Percentiles rank a stretch among this genome's conserved stretches.
Evolutionary conservation across 2,113 vertebrate genomes (phyloP).

Genomic region (Elephas maximus): DNA sequence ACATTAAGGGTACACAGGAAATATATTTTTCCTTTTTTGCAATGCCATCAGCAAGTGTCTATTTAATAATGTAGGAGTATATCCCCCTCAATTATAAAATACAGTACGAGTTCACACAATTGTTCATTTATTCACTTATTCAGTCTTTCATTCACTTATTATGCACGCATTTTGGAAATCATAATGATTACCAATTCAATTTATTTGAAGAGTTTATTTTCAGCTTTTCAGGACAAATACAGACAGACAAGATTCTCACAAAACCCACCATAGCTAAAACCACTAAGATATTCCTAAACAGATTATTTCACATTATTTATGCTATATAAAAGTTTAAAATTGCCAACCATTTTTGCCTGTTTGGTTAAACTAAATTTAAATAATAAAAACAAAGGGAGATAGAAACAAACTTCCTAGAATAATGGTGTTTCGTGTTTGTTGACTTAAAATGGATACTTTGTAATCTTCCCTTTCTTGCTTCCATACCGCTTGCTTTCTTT

Average conservation of each 20-base stretch:
- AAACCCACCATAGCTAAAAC: background rate
- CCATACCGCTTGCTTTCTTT: constrained; percentile 3
- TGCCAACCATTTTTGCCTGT: background rate
- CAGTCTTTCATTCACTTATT: background rate
- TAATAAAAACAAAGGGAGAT: background rate
- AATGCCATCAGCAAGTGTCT: background rate
- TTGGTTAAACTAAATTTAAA: constrained; percentile 3
- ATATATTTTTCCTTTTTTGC: background rate
- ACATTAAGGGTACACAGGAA: background rate
- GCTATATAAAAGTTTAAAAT: constrained; percentile 17
- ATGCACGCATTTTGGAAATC: background rate
- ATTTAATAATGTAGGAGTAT: background rate
- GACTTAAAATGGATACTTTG: background rate
- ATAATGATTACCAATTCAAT: background rate
- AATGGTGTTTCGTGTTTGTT: background rate
- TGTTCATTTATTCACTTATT: background rate
- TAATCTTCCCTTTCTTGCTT: background rate
- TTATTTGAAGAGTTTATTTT: background rate
- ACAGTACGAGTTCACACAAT: background rate
- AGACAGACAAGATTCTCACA: background rate
- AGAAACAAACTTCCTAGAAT: background rate
- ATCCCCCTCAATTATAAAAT: background rate
- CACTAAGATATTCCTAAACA: background rate
- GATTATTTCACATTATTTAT: background rate
- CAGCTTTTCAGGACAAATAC: background rate